Percentiles rank a stretch among this genome's conserved stretches.
These are phyloP conservation scores for Clusia tigrina DNA, from an alignment of 2,888 invertebrate genomes.

Conservation along the genomic window DNA sequence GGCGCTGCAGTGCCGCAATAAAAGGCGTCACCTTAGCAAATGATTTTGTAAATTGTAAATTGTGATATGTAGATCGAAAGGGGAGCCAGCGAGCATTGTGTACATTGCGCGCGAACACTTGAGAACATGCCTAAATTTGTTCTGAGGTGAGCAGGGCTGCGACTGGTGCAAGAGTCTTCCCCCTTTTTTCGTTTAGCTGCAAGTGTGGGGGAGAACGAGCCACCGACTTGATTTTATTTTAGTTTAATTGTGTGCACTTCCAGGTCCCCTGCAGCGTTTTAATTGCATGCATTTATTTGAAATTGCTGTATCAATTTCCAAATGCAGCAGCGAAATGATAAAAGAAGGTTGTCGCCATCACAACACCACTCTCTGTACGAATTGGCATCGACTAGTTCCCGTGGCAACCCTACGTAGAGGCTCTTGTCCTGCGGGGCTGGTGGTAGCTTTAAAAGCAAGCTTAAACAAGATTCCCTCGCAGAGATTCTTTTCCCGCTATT, in stretches of 20 bases:
- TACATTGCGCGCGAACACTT: slow-evolving; percentile 40
- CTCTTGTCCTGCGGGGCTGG: too few species aligned
- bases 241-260: slow-evolving; percentile 20
- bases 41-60: slow-evolving; percentile 38
- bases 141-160: slow-evolving; percentile 5
- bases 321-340: too few species aligned
- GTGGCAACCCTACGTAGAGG: too few species aligned
- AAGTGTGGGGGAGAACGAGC: slow-evolving; percentile 6
- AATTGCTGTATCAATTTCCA: not conserved
- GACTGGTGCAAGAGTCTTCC: not conserved
- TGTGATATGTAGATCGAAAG: too few species aligned
- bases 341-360: too few species aligned
- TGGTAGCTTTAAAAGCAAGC: too few species aligned
- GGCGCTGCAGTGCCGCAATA: slow-evolving; percentile 36
- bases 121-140: slow-evolving; percentile 28
- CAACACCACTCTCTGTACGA: too few species aligned
- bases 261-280: slow-evolving; percentile 52
- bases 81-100: slow-evolving; percentile 24
- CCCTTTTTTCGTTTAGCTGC: not conserved
- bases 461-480: too few species aligned
- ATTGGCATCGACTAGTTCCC: too few species aligned
- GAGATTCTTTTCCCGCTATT: too few species aligned
- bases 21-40: slow-evolving; percentile 55
- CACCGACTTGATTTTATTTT: slow-evolving; percentile 28
- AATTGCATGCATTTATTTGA: slow-evolving; percentile 30